Evolutionary conservation across 1,140 invertebrate genomes (phyloP).

Genomic region (Megalopta genalis): DNA sequence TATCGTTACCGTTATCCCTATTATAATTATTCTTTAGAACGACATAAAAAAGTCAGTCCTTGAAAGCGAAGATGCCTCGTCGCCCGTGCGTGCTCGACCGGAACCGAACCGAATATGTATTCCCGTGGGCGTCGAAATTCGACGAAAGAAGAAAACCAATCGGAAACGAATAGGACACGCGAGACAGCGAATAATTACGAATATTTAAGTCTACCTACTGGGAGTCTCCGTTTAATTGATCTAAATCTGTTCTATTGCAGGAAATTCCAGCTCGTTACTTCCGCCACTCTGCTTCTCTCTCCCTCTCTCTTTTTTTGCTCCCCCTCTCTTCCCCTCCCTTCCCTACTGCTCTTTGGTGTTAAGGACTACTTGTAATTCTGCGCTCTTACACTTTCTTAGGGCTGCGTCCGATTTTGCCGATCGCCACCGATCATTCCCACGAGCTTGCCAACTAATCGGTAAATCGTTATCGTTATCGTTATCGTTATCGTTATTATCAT

Average conservation of each 20-base stretch:
- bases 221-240: slow-evolving; percentile 28
- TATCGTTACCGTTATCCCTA: slow-evolving; percentile 25
- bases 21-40: slow-evolving; percentile 42
- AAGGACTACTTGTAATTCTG: slow-evolving; percentile 26
- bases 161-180: slow-evolving; percentile 8
- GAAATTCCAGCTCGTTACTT: slow-evolving; percentile 22
- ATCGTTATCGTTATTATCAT: too few species aligned
- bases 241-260: slow-evolving; percentile 49
- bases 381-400: slow-evolving; percentile 43
- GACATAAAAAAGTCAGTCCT: slow-evolving; percentile 49
- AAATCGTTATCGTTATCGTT: too few species aligned
- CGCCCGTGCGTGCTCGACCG: slow-evolving; percentile 6
- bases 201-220: slow-evolving; percentile 21
- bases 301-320: too few species aligned
- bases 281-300: too few species aligned
- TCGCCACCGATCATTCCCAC: neutral
- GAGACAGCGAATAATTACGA: slow-evolving; percentile 26
- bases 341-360: slow-evolving; percentile 44
- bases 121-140: too few species aligned
- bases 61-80: slow-evolving; percentile 20
- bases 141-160: too few species aligned
- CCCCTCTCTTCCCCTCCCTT: neutral
- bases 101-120: too few species aligned
- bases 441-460: too few species aligned
- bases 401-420: slow-evolving; percentile 37